Percentiles rank a stretch among this genome's conserved stretches.
These are phyloP conservation scores for Planococcus citri DNA, from an alignment of 1,140 invertebrate genomes.

Conservation along the genomic window DNA sequence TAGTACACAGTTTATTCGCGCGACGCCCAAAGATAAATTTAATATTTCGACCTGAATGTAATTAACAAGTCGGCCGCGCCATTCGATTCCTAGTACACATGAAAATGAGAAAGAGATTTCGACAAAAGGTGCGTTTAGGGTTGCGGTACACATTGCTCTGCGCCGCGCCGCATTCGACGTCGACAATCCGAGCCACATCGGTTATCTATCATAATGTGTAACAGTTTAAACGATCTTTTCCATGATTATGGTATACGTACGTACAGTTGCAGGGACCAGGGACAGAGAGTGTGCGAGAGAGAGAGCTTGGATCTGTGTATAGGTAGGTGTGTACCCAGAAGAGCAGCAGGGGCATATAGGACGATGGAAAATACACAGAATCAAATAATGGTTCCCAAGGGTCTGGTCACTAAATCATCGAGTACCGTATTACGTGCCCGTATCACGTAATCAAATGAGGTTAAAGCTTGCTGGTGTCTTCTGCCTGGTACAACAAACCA, in stretches of 20 bases:
- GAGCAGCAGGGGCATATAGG: background rate
- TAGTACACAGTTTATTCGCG: too few species aligned
- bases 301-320: too few species aligned
- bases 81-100: too few species aligned
- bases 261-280: too few species aligned
- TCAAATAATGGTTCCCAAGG: slow-evolving; percentile 17
- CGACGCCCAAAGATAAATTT: too few species aligned
- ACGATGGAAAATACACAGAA: background rate
- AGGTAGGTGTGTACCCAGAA: background rate
- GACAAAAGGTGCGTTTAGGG: background rate
- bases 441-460: slow-evolving; percentile 16
- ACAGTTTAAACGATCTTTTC: slow-evolving; percentile 10
- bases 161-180: too few species aligned
- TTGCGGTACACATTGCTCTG: too few species aligned
- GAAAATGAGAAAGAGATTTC: background rate
- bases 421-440: background rate
- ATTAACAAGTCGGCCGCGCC: background rate
- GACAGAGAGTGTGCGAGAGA: too few species aligned
- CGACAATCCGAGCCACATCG: background rate
- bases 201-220: slow-evolving; percentile 10
- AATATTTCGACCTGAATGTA: background rate
- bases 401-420: slow-evolving; percentile 18
- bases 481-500: background rate
- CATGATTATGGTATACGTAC: background rate
- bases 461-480: slow-evolving; percentile 9